Evolutionary conservation across 1,140 invertebrate species (phyloP).

Genomic region (Asobara japonica): DNA sequence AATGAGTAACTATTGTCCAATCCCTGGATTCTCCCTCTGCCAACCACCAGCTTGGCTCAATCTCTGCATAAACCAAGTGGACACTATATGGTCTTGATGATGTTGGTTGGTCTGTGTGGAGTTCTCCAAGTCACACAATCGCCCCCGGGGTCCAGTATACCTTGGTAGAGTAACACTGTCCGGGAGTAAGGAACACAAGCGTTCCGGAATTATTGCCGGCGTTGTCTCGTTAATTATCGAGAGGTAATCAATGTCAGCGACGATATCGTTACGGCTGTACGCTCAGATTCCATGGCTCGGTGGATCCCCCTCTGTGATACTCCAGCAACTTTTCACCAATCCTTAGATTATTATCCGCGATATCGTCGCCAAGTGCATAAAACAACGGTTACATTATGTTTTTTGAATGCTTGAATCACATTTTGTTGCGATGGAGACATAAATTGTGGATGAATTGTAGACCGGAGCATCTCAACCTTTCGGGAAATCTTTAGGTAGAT

Average conservation of each 20-base stretch:
- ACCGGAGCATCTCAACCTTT: neutral
- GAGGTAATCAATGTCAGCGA: conserved; percentile 49
- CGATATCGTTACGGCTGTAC: conserved; percentile 11
- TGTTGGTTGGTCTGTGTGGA: neutral
- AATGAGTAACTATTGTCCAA: conserved; percentile 61
- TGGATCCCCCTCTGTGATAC: neutral
- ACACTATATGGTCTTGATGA: conserved; percentile 2
- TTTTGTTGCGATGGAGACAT: neutral
- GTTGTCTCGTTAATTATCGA: conserved; percentile 51
- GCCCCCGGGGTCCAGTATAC: neutral
- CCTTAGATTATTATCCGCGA: neutral
- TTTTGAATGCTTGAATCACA: neutral
- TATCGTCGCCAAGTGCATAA: conserved; percentile 1
- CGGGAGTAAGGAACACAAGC: conserved; percentile 22
- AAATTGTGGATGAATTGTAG: neutral
- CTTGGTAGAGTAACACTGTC: neutral
- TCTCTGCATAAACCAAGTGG: conserved; percentile 11
- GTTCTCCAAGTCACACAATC: conserved; percentile 6
- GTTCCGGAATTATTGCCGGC: conserved; percentile 40
- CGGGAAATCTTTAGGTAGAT: neutral
- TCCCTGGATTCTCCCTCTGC: conserved; percentile 21
- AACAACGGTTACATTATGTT: neutral
- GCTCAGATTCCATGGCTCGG: neutral
- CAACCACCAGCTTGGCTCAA: conserved; percentile 5
- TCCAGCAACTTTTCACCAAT: neutral